Conservation (phyloP, 2,888 invertebrate genomes). For the Zaprionus bogoriensis region DNA sequence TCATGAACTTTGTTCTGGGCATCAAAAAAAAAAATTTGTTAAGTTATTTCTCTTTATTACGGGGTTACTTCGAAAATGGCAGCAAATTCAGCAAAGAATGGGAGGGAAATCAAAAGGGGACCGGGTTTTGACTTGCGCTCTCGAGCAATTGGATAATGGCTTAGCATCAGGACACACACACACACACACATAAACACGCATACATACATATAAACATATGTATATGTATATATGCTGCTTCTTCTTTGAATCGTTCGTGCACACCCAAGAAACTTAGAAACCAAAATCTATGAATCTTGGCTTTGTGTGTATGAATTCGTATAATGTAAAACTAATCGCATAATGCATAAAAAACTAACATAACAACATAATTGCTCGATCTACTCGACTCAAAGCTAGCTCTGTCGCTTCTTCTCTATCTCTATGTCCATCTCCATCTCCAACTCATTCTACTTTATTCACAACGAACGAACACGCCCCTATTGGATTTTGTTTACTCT, state of each 20-base stretch:
- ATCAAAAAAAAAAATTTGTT: constrained; percentile 18
- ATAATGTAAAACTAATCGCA: constrained; percentile 13
- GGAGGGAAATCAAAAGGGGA: background rate
- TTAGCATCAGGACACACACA: background rate
- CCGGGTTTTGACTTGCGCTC: background rate
- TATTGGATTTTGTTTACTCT: background rate
- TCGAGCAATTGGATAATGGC: background rate
- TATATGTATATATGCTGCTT: background rate
- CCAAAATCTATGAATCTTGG: background rate
- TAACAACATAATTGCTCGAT: constrained; percentile 36
- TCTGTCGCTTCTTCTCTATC: background rate
- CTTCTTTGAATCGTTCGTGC: background rate
- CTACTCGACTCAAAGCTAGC: background rate
- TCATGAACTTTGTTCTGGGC: constrained; percentile 63
- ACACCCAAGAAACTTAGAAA: constrained; percentile 1
- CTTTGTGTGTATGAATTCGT: constrained; percentile 6
- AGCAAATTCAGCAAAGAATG: background rate
- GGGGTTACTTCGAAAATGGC: constrained; percentile 33
- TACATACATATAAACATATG: constrained; percentile 1
- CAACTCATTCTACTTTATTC: background rate
- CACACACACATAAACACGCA: constrained; percentile 9
- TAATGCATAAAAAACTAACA: constrained; percentile 29
- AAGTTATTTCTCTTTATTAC: background rate
- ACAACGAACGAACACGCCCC: background rate
- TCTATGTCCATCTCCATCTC: background rate